Base-by-base conservation (phyloP, 2,797 vertebrate species). In the Tympanoctomys barrerae region DNA sequence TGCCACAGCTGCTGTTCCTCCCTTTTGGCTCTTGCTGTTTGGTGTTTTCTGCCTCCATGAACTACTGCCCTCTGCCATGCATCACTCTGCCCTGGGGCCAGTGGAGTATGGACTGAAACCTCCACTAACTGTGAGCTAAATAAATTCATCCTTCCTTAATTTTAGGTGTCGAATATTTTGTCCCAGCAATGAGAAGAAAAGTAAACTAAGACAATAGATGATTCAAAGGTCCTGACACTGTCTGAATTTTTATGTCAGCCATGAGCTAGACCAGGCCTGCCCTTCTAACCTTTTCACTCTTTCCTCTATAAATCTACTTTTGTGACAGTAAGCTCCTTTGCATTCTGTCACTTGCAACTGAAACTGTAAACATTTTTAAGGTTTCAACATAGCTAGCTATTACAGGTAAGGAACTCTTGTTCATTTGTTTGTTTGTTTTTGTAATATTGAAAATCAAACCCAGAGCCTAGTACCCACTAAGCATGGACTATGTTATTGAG, bases 331-430 rank as follows among this genome's bases (percentile, higher is more conserved):
- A 92, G 22, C 39, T 81, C 33, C 2, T 61, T 62, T 89, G 33
- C 19, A 31, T 94, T 68, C 73, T 93, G 13, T 61, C 28, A 87
- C 28, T 94, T 91, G 28, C 28, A 93, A 42, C 9, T 87, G 33
- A 89, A 95, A 82, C 59, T 54, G 57, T 87, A 90, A 59, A 68
- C 86, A 14, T 16, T 68, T 81, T 33, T 14, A 19, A 46, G 68
- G 36, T 61, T 75, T 94, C 46, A 86, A n/a, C 46, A 83, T 33
- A 83, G 19, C n/a, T 83, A 36, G 28, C 9, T 66, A 11, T 62
- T 86, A 18, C 70, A 89, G 13, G 28, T 59, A 79, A 85, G 66
- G 1, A 66, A 21, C 11, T 1, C 4, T 87, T 33, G 31, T 18
- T 79, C 33, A 49, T 52, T 49, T 42, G 19, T 52, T 49, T 42